These are phyloP conservation scores for Pygoscelis adeliae DNA, from an alignment of 2,113 vertebrate species.

Conservation along the genomic window DNA sequence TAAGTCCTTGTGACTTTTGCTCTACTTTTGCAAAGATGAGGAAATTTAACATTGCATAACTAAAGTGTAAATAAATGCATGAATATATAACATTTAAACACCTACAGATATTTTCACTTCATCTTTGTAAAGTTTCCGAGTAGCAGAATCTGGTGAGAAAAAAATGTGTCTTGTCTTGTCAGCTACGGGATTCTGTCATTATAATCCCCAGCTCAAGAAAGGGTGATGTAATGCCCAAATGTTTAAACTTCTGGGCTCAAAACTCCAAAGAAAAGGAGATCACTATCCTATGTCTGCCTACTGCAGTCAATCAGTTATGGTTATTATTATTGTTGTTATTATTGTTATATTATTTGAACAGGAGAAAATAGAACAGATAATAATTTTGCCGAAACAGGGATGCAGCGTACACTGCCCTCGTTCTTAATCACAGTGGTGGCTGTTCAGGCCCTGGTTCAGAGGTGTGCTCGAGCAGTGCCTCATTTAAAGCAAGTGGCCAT, in stretches of 20 bases:
- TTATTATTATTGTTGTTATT: background rate
- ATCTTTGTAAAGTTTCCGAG: constrained; percentile 59
- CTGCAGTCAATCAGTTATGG: background rate
- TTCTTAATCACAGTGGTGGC: background rate
- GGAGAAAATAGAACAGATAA: background rate
- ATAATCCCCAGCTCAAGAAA: constrained; percentile 25
- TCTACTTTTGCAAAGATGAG: constrained; percentile 67
- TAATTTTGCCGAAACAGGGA: background rate
- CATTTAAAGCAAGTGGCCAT: background rate
- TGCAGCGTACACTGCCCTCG: accelerated
- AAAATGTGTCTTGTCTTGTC: constrained; percentile 63
- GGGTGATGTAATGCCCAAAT: constrained; percentile 57
- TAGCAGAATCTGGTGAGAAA: constrained; percentile 65
- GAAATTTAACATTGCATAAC: constrained; percentile 65
- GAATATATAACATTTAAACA: constrained; percentile 61
- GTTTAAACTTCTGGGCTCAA: constrained; percentile 5
- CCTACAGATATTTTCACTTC: constrained; percentile 71
- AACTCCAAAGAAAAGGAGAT: background rate
- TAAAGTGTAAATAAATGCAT: constrained; percentile 66
- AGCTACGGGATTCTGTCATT: constrained; percentile 46
- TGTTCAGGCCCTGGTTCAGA: background rate
- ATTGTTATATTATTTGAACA: background rate
- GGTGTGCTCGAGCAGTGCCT: background rate
- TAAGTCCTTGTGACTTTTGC: constrained; percentile 61
- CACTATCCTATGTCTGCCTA: background rate